Evolutionary conservation across 2,888 invertebrate species (phyloP).

Genomic region (Prenolepis imparis): DNA sequence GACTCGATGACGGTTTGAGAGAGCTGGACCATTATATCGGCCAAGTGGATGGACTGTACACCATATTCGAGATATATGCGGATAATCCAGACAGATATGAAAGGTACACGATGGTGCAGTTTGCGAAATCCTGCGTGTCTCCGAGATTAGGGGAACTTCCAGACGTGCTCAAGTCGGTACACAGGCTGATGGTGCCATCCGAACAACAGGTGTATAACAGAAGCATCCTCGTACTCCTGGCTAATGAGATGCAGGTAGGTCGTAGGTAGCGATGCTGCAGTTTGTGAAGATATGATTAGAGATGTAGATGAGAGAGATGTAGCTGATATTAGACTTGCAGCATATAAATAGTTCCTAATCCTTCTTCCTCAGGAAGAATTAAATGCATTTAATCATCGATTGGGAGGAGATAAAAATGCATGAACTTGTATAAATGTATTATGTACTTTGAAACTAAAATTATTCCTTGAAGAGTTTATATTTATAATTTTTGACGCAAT

Average conservation of each 20-base stretch:
- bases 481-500: background rate
- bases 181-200: constrained; percentile 88
- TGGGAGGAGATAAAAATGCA: background rate
- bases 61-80: constrained; percentile 83
- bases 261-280: background rate
- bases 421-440: background rate
- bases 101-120: constrained; percentile 90
- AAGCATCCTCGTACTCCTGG: constrained; percentile 85
- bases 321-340: background rate
- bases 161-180: constrained; percentile 90
- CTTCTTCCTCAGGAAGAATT: background rate
- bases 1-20: constrained; percentile 89
- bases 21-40: constrained; percentile 87
- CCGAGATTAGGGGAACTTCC: constrained; percentile 90
- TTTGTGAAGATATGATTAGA: background rate
- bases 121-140: constrained; percentile 91
- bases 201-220: constrained; percentile 86
- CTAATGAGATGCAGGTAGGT: constrained; percentile 71
- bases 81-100: constrained; percentile 87
- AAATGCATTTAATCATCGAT: background rate
- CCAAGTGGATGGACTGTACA: constrained; percentile 70
- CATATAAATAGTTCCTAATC: background rate
- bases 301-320: background rate
- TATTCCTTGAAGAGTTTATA: background rate
- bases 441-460: background rate